These are phyloP conservation scores for Psittacula echo DNA, from an alignment of 2,797 vertebrate genomes.

Conservation along the genomic window DNA sequence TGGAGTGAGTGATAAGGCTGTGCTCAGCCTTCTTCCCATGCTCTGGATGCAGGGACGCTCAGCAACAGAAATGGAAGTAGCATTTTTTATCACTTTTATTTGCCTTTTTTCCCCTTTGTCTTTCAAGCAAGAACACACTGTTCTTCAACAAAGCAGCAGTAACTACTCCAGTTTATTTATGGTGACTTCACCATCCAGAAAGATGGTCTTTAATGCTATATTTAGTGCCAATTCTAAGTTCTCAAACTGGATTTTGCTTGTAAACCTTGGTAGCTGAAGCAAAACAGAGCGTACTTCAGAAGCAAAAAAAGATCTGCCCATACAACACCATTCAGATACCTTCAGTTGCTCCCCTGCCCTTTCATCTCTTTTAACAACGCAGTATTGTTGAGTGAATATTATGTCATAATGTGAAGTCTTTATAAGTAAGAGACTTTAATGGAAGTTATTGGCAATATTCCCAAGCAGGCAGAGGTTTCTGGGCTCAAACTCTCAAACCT, in stretches of 20 bases:
- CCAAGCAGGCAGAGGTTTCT: not conserved
- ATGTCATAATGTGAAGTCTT: conserved; percentile 5
- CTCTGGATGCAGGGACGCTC: not conserved
- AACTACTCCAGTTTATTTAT: conserved; percentile 5
- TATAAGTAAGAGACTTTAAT: not conserved
- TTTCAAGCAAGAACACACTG: not conserved
- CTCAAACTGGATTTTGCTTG: not conserved
- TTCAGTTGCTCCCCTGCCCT: not conserved
- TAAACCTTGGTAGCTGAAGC: conserved; percentile 3
- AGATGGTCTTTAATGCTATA: not conserved
- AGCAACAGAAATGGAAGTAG: not conserved
- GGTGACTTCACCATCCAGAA: not conserved
- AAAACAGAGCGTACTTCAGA: conserved; percentile 6
- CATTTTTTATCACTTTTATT: not conserved
- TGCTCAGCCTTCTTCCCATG: not conserved
- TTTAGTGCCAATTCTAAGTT: conserved; percentile 28
- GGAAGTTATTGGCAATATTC: conserved; percentile 5
- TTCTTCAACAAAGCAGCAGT: not conserved
- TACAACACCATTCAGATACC: not conserved
- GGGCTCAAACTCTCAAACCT: not conserved
- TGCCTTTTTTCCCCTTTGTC: not conserved
- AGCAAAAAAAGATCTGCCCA: not conserved
- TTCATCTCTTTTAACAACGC: not conserved
- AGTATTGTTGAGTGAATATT: not conserved
- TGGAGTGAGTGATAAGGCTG: conserved; percentile 39